A percentile compares a stretch with the other conserved stretches of the same genome.
phyloP scores from a whole-genome alignment of 2,113 vertebrate genomes.

The Nycticryphes semicollaris region DNA sequence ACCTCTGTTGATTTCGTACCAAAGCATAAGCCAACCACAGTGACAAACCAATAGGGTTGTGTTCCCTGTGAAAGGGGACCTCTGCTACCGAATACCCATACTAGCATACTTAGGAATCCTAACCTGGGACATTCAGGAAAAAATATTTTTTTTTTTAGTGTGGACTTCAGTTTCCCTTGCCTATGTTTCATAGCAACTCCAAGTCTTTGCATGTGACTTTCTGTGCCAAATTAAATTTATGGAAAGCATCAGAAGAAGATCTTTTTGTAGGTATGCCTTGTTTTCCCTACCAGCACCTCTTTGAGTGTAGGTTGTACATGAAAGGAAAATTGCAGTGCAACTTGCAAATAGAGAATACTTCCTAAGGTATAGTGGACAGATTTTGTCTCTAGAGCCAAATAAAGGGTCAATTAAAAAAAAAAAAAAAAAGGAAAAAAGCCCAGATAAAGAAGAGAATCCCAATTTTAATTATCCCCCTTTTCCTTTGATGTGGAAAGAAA shows the following conservation, averaged over 20 bases:
- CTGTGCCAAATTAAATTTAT: neutral
- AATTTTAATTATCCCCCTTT: neutral
- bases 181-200: neutral
- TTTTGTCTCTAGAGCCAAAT: neutral
- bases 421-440: neutral
- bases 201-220: neutral
- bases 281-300: neutral
- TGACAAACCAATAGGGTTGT: neutral
- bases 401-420: neutral
- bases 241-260: neutral
- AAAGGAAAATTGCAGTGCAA: neutral
- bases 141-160: neutral
- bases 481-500: conserved; percentile 19
- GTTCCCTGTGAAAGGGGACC: neutral
- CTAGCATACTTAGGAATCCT: neutral
- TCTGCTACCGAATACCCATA: neutral
- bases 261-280: neutral
- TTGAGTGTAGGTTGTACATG: neutral
- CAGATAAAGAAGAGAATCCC: neutral
- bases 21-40: neutral
- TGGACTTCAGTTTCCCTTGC: neutral
- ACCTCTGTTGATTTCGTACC: neutral
- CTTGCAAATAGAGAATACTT: neutral
- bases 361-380: neutral
- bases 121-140: neutral